Evolutionary conservation across 2,888 invertebrate species (phyloP).

Genomic region (Thymelicus acteon): DNA sequence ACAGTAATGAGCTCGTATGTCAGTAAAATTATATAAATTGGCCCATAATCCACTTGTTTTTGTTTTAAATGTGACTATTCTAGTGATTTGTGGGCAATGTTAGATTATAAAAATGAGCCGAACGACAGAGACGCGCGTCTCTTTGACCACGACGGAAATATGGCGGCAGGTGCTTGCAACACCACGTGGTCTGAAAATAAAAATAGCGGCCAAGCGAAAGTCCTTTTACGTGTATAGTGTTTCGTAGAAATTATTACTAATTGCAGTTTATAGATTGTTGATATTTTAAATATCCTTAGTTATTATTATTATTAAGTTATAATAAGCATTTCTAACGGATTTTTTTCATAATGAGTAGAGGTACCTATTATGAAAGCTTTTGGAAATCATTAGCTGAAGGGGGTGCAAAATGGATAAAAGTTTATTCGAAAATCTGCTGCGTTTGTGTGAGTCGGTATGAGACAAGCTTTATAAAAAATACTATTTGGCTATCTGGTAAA

Average conservation of each 20-base stretch:
- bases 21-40: slow-evolving; percentile 75
- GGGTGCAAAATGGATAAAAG: no score
- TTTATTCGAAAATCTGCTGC: no score
- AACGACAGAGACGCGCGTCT: slow-evolving; percentile 18
- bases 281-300: no score
- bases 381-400: no score
- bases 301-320: no score
- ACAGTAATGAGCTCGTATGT: slow-evolving; percentile 68
- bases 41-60: slow-evolving; percentile 80
- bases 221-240: not conserved
- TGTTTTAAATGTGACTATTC: slow-evolving; percentile 75
- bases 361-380: no score
- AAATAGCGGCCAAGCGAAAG: slow-evolving; percentile 3
- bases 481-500: no score
- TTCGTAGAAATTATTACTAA: not conserved
- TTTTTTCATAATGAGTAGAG: no score
- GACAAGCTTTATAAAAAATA: no score
- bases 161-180: slow-evolving; percentile 27
- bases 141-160: slow-evolving; percentile 32
- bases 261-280: no score
- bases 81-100: slow-evolving; percentile 77
- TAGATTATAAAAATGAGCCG: slow-evolving; percentile 64
- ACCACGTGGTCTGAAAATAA: slow-evolving; percentile 28
- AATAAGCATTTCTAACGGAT: no score
- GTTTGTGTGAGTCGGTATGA: no score